Evolutionary conservation across 2,797 vertebrate genomes (phyloP).

Genomic region (Sebastes matsubarae): DNA sequence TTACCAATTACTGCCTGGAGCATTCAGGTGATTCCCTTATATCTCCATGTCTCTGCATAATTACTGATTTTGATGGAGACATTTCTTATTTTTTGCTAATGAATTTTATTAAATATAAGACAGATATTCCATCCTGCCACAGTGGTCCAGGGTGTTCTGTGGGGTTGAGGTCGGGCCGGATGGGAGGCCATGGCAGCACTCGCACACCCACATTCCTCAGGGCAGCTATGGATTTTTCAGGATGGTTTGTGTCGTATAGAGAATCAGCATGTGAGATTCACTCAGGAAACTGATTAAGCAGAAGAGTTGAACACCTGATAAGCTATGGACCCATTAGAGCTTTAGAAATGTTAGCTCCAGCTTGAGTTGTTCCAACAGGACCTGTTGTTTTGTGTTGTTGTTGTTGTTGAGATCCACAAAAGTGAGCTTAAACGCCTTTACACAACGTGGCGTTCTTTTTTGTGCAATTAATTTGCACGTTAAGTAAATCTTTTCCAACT

Average conservation of each 20-base stretch:
- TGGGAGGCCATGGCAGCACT: not conserved
- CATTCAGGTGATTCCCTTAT: not conserved
- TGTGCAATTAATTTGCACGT: too few species aligned
- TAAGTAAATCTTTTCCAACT: too few species aligned
- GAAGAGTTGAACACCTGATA: not conserved
- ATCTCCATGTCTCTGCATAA: not conserved
- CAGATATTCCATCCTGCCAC: not conserved
- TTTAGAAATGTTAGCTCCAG: not conserved
- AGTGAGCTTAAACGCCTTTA: not conserved
- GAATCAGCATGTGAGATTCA: not conserved
- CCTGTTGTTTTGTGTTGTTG: not conserved
- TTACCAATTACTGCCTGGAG: not conserved
- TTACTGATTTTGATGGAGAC: not conserved
- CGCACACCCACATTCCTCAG: not conserved
- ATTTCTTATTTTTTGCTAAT: not conserved
- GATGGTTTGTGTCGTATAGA: not conserved
- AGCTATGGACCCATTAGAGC: not conserved
- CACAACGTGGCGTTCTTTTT: too few species aligned
- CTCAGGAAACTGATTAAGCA: not conserved
- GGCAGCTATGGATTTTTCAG: not conserved
- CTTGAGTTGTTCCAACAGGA: not conserved
- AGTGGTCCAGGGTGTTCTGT: not conserved
- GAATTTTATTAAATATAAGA: not conserved
- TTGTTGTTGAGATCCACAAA: not conserved
- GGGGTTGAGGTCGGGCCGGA: not conserved